Conservation (phyloP, 2,888 invertebrate species). For the Leptothorax acervorum region DNA sequence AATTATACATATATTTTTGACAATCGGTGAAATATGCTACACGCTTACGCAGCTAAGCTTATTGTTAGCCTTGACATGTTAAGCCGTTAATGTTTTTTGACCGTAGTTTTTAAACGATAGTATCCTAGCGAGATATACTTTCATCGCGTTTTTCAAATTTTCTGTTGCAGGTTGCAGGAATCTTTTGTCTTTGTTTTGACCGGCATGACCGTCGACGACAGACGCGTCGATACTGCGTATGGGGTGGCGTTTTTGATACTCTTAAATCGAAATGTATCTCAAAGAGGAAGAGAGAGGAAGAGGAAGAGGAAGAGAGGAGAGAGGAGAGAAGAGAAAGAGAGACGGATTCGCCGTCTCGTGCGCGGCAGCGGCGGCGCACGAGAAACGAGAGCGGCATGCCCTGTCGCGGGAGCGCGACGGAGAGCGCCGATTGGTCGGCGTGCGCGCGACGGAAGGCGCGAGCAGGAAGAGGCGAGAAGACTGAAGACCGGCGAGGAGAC, state of each 20-base stretch:
- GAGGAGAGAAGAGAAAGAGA: conserved; percentile 44
- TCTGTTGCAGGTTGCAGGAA: background rate
- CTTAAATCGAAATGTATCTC: background rate
- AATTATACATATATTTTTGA: too few species aligned
- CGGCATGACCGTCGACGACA: background rate
- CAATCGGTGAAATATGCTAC: background rate
- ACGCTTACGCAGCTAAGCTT: background rate
- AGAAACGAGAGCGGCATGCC: conserved; percentile 68
- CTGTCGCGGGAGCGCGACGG: conserved; percentile 62
- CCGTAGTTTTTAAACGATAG: background rate
- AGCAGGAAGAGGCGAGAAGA: conserved; percentile 64
- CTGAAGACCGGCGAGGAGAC: conserved; percentile 71
- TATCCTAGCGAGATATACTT: background rate
- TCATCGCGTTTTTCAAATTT: background rate
- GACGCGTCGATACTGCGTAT: background rate
- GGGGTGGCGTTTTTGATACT: background rate
- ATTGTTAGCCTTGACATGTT: background rate
- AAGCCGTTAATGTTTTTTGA: background rate
- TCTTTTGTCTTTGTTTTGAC: background rate
- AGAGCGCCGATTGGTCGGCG: conserved; percentile 46
- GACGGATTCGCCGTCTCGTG: conserved; percentile 36
- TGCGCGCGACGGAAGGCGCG: conserved; percentile 65
- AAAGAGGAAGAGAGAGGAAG: conserved; percentile 37
- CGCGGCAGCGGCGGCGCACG: conserved; percentile 67
- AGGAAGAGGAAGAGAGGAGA: conserved; percentile 47